These are phyloP conservation scores for Erebia epiphron DNA, from an alignment of 2,888 invertebrate species.

Conservation along the genomic window DNA sequence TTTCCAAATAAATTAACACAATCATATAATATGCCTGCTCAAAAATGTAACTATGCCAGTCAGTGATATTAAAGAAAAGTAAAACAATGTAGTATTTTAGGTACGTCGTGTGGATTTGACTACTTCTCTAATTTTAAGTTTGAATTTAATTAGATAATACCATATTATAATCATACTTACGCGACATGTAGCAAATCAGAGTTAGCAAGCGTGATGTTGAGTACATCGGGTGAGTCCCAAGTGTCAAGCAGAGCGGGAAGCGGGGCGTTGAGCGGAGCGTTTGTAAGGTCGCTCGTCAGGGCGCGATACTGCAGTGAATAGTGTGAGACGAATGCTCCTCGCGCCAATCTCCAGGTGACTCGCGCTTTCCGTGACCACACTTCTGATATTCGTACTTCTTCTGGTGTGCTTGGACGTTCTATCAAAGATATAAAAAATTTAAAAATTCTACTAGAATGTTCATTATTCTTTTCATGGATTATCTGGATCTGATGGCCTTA, in stretches of 20 bases:
- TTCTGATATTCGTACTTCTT: constrained; percentile 75
- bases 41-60: too few species aligned
- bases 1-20: too few species aligned
- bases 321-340: constrained; percentile 72
- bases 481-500: too few species aligned
- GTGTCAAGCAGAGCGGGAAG: constrained; percentile 66
- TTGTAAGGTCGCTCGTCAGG: constrained; percentile 60
- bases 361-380: constrained; percentile 75
- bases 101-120: too few species aligned
- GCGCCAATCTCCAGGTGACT: constrained; percentile 70
- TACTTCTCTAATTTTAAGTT: too few species aligned
- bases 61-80: too few species aligned
- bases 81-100: too few species aligned
- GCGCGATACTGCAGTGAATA: constrained; percentile 73
- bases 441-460: background rate
- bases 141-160: too few species aligned
- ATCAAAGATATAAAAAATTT: background rate
- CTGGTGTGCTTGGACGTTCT: constrained; percentile 74
- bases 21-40: too few species aligned
- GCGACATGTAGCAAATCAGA: constrained; percentile 74
- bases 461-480: too few species aligned
- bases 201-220: constrained; percentile 71
- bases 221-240: constrained; percentile 71
- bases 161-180: constrained; percentile 52
- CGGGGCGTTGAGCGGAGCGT: constrained; percentile 66